Conservation (phyloP, 1,140 invertebrate species). For the Trachymyrmex cornetzi region DNA sequence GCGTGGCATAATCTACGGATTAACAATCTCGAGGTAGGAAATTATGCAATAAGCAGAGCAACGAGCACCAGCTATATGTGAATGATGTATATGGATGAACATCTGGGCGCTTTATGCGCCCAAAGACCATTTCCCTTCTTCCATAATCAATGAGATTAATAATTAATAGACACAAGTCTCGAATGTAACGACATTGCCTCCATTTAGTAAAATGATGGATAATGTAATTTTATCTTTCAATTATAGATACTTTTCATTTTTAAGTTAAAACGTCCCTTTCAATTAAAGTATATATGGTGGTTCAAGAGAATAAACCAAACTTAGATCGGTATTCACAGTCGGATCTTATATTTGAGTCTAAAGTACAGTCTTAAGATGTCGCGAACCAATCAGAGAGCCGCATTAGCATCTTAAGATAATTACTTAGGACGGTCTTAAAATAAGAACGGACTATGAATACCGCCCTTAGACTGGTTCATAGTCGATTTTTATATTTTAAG, state of each 20-base stretch:
- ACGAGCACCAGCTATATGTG: neutral
- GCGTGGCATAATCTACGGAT: constrained; percentile 30
- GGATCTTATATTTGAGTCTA: too few species aligned
- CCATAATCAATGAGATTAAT: neutral
- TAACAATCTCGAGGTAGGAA: constrained; percentile 46
- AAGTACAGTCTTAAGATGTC: too few species aligned
- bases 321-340: too few species aligned
- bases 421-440: too few species aligned
- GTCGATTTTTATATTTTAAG: too few species aligned
- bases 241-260: neutral
- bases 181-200: neutral
- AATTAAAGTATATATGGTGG: neutral
- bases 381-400: too few species aligned
- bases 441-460: too few species aligned
- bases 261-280: neutral
- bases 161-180: constrained; percentile 10
- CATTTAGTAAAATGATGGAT: neutral
- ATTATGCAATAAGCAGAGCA: constrained; percentile 36
- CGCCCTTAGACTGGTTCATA: too few species aligned
- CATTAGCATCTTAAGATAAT: too few species aligned
- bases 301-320: neutral
- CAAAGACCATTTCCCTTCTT: constrained; percentile 5
- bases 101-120: neutral
- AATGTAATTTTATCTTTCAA: neutral
- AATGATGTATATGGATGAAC: constrained; percentile 3